Evolutionary conservation across 1,140 invertebrate genomes (phyloP), one percentile per base, ranked within the genome.

Genomic region (Mizuhopecten yessoensis): DNA sequence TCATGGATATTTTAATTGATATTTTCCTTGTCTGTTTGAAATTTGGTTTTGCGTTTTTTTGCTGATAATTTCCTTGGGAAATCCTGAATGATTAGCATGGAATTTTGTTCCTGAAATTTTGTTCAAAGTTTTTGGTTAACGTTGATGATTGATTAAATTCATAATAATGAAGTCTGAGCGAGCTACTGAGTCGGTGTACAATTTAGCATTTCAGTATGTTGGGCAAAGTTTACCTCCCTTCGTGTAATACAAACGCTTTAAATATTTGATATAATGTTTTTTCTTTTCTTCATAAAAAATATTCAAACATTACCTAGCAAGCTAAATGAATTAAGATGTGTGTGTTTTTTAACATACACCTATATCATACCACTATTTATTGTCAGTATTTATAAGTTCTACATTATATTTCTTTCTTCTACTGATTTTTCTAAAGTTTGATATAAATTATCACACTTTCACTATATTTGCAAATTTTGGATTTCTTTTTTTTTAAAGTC

Each of bases 21-120:
- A 75, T 17, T 75, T 75, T 75, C n/a, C 57, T 75, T 75, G n/a
- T 49, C 10, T 75, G 57, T 75, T 75, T 49, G 45, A 49, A 49
- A 49, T 49, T n/a, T 57, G 45, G 45, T 57, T 57, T 57, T 57
- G 57, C 5, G 29, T 29, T 75, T 57, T 75, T 75, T 75, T 75
- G 57, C 57, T 75, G 23, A 75, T 29, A 7, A 75, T 75, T 75
- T 75, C n/a, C 17, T 29, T 75, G 1, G 2, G 29, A 75, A 5
- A 75, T 75, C 11, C 29, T 75, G 57, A 29, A 7, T 29, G 57
- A 17, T 17, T 13, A 45, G 42, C 42, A 45, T 45, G 42, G 42
- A 17, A 45, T 45, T 45, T 45, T 45, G 42, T 45, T 45, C 17
- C 42, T 45, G 42, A 45, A 1, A 20, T 13, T 45, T 13, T n/a